Conservation (phyloP, 2,113 vertebrate genomes). For the Anhinga anhinga region DNA sequence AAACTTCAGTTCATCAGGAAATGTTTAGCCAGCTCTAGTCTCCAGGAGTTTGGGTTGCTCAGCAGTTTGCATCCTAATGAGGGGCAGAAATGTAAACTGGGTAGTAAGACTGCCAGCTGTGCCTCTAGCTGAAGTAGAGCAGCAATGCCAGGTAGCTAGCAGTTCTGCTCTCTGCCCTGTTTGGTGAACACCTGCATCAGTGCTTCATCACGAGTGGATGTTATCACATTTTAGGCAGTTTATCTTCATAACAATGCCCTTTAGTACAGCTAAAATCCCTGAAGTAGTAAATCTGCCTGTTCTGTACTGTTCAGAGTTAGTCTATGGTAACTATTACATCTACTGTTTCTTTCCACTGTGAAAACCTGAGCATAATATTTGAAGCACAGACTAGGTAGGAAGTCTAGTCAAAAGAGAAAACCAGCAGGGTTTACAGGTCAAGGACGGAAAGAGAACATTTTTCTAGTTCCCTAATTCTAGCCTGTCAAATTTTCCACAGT, state of each 20-base stretch:
- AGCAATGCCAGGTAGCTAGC: background rate
- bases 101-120: accelerated
- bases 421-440: background rate
- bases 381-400: background rate
- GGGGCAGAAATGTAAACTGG: background rate
- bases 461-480: background rate
- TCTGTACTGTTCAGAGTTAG: background rate
- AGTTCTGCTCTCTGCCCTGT: background rate
- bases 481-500: background rate
- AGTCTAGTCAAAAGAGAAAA: background rate
- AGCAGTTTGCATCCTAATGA: background rate
- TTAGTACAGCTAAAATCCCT: background rate
- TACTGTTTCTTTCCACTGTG: background rate
- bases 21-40: background rate
- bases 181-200: background rate
- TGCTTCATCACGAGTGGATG: background rate
- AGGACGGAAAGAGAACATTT: background rate
- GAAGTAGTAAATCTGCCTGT: background rate
- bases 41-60: background rate
- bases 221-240: background rate
- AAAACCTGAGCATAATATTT: background rate
- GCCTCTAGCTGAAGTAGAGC: background rate
- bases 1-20: background rate
- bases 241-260: background rate
- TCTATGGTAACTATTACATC: background rate